Percentiles rank a stretch among this genome's conserved stretches.
Evolutionary conservation across 1,140 invertebrate genomes (phyloP).

Genomic region (Diachasmimorpha longicaudata): DNA sequence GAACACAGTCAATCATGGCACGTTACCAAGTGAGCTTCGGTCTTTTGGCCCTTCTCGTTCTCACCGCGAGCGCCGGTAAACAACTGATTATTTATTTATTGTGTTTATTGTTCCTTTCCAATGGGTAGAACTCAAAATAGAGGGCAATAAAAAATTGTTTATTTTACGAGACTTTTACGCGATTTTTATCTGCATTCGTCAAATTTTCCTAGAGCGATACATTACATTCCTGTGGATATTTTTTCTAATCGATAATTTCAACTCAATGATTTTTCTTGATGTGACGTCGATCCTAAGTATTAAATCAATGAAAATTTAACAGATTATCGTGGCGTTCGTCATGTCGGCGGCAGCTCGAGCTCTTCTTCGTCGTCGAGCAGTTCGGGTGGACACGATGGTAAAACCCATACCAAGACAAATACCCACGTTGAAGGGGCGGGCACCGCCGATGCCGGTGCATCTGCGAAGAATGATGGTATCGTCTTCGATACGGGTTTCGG

Average conservation of each 20-base stretch:
- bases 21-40: slow-evolving; percentile 13
- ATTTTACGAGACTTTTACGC: too few relatives aligned
- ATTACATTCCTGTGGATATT: too few relatives aligned
- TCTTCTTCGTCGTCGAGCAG: slow-evolving; percentile 10
- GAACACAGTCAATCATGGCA: slow-evolving; percentile 23
- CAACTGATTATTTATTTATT: neutral
- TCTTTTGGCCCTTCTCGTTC: slow-evolving; percentile 11
- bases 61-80: slow-evolving; percentile 5
- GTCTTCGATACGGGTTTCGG: neutral
- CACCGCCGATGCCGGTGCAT: slow-evolving; percentile 4
- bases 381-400: neutral
- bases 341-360: neutral
- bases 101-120: neutral
- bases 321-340: neutral
- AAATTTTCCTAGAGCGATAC: too few relatives aligned
- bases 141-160: too few relatives aligned
- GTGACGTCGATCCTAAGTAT: too few relatives aligned
- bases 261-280: too few relatives aligned
- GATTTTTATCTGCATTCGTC: too few relatives aligned
- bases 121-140: neutral
- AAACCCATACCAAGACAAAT: slow-evolving; percentile 17
- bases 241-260: too few relatives aligned
- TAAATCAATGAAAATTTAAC: neutral
- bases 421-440: slow-evolving; percentile 12
- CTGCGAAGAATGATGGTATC: neutral